A percentile compares a stretch with the other conserved stretches of the same genome.
phyloP scores from a whole-genome alignment of 2,888 invertebrate genomes.

The Oscheius onirici region DNA sequence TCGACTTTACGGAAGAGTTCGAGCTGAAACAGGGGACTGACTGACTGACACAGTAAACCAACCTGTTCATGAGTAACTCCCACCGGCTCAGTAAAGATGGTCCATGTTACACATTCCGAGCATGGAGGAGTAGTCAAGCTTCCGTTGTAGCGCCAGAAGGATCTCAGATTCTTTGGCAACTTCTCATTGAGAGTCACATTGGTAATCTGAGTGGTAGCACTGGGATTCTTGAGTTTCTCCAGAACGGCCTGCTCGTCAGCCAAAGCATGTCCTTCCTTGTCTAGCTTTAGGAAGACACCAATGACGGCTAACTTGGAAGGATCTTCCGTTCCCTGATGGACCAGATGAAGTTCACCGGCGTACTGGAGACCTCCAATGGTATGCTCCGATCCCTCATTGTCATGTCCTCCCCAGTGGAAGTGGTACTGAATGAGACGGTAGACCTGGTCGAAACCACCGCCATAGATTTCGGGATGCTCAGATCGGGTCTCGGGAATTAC shows the following conservation, averaged over 20 bases:
- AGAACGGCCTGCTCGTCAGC: constrained; percentile 44
- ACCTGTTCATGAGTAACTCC: constrained; percentile 63
- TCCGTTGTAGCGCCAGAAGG: constrained; percentile 65
- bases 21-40: constrained; percentile 37
- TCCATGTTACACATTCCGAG: constrained; percentile 68
- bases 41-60: neutral
- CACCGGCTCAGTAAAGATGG: constrained; percentile 68
- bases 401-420: constrained; percentile 69
- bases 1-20: constrained; percentile 61
- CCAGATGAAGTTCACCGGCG: constrained; percentile 67
- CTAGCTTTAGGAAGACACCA: constrained; percentile 64
- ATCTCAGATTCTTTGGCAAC: constrained; percentile 56
- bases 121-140: constrained; percentile 68
- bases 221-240: constrained; percentile 34
- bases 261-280: constrained; percentile 49
- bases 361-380: constrained; percentile 62
- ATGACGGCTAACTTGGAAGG: constrained; percentile 65
- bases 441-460: constrained; percentile 65
- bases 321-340: constrained; percentile 68
- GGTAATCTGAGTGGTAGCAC: constrained; percentile 38
- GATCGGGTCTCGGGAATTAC: constrained; percentile 58
- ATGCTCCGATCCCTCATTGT: constrained; percentile 67
- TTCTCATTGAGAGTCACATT: constrained; percentile 55
- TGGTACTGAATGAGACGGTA: constrained; percentile 70
- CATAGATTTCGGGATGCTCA: constrained; percentile 65